Percentiles rank a stretch among this genome's conserved stretches.
Conservation (phyloP, 2,888 invertebrate species). For the Spialia ferax region DNA sequence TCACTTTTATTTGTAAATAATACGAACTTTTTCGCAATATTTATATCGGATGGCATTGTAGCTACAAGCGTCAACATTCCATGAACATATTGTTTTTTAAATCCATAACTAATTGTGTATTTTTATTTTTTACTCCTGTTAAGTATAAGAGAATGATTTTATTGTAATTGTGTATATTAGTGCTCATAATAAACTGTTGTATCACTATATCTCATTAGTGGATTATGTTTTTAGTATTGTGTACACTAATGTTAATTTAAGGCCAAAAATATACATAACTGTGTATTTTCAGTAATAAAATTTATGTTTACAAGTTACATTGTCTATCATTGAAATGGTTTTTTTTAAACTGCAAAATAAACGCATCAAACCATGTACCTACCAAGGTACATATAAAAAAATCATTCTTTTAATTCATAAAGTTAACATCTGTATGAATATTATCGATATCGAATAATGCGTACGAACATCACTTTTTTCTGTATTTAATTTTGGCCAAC, state of each 20-base stretch:
- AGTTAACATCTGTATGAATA: too few species aligned
- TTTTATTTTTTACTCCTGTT: slow-evolving; percentile 60
- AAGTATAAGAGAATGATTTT: slow-evolving; percentile 50
- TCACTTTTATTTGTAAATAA: slow-evolving; percentile 25
- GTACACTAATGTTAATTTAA: slow-evolving; percentile 81
- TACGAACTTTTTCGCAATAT: slow-evolving; percentile 35
- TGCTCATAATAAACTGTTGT: slow-evolving; percentile 75
- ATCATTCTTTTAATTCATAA: too few species aligned
- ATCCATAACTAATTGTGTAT: slow-evolving; percentile 55
- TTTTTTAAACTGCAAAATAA: too few species aligned
- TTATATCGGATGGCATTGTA: slow-evolving; percentile 72
- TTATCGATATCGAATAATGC: too few species aligned
- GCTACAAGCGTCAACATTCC: slow-evolving; percentile 74
- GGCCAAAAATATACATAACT: slow-evolving; percentile 85
- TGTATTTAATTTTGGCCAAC: too few species aligned
- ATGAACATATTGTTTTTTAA: slow-evolving; percentile 59
- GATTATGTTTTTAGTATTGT: slow-evolving; percentile 75
- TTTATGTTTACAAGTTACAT: slow-evolving; percentile 70
- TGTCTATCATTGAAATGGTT: too few species aligned
- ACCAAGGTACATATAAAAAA: too few species aligned
- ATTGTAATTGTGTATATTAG: slow-evolving; percentile 55
- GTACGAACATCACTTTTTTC: too few species aligned
- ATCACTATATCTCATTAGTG: slow-evolving; percentile 75
- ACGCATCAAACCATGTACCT: too few species aligned
- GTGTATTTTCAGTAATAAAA: slow-evolving; percentile 84